Evolutionary conservation across 2,888 invertebrate species (phyloP), one percentile per base, ranked within the genome.

Genomic region (Drosophila antonietae): DNA sequence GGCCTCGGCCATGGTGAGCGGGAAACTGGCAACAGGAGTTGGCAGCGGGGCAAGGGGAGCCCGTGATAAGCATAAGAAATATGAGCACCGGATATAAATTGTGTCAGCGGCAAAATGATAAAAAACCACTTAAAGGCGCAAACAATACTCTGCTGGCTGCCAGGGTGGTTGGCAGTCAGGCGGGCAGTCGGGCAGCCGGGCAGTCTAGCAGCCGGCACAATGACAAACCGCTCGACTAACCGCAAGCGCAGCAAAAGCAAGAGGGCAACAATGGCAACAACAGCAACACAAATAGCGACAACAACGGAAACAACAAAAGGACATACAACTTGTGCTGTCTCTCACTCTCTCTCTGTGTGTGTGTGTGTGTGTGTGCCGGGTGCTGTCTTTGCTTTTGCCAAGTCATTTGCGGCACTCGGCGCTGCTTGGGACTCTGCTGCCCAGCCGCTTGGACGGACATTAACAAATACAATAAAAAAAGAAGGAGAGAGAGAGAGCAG

Each of bases 51-150:
- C n/a, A 52, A 63, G 47, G 71, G 73, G 60, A 68, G 79, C 78
- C 83, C 78, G 80, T 90, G 91, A 91, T 91, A 91, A 91, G 92
- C 91, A 89, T 78, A 91, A 91, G 92, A 91, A 91, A 91, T 92
- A 91, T 91, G 91, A 91, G 90, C 89, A 86, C 91, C 91, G 91
- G 91, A 91, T 91, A 91, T 91, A 91, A 91, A 91, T 91, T 91
- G 91, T 91, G 92, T 91, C 92, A 92, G 90, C 91, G 90, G 89
- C 86, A 83, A 90, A 91, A 91, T 90, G 91, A 91, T 91, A 91
- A 91, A 91, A 91, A 90, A 90, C 90, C 91, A 90, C 90, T 90
- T 91, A 90, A 91, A 89, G 88, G 88, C 84, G 88, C 88, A 90
- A 91, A 90, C 91, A 91, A 88, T 90, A 89, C 89, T 88, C 82